Conservation (phyloP, 64 coral and sea anemone genomes). For the Actinia tenebrosa region DNA sequence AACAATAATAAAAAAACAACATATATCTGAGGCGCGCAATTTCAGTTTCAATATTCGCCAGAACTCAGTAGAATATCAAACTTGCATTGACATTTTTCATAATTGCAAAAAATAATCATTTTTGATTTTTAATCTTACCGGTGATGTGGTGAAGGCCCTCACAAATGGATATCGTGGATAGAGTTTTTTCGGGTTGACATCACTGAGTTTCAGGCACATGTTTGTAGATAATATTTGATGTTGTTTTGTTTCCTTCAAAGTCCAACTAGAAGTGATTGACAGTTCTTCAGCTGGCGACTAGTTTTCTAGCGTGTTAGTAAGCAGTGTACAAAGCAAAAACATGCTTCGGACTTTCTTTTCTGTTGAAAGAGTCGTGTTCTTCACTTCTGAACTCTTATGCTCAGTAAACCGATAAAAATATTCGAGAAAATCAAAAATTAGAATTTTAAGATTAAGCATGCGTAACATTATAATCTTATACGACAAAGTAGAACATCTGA, state of each 20-base stretch:
- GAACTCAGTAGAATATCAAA: no score
- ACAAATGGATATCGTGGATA: constrained; percentile 8
- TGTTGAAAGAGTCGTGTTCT: not conserved
- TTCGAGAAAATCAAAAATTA: not conserved
- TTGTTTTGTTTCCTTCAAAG: not conserved
- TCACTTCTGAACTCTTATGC: not conserved
- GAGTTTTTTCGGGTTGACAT: constrained; percentile 14
- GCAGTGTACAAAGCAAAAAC: not conserved
- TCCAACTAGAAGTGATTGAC: not conserved
- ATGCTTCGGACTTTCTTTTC: not conserved
- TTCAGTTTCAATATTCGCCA: no score
- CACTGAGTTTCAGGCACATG: constrained; percentile 40
- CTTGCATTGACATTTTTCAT: no score
- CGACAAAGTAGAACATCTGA: no score
- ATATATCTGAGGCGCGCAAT: not conserved
- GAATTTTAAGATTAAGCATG: not conserved
- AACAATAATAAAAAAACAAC: not conserved
- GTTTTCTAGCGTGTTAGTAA: not conserved
- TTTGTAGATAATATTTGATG: not conserved
- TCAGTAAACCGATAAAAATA: not conserved
- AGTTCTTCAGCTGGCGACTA: no score
- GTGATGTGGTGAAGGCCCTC: constrained; percentile 40
- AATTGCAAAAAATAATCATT: no score
- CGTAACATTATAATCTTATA: not conserved
- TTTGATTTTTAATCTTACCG: constrained; percentile 10